phyloP scores from a whole-genome alignment of 1,140 invertebrate species.

The Heliconius himera region DNA sequence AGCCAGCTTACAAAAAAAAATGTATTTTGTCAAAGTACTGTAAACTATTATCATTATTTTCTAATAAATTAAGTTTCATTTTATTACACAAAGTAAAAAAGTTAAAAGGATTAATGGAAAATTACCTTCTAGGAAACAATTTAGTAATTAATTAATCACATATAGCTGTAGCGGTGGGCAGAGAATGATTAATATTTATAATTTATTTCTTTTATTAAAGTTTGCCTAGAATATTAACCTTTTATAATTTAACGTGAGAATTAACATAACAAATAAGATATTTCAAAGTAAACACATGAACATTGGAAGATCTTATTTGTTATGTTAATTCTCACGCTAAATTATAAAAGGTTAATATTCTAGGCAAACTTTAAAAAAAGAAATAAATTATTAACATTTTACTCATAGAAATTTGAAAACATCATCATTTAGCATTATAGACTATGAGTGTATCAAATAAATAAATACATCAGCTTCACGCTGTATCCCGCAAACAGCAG shows the following conservation, averaged over 20 bases:
- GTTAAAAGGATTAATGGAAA: background rate
- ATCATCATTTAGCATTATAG: too few species aligned
- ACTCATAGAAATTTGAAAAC: too few species aligned
- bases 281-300: too few species aligned
- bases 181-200: conserved; percentile 1
- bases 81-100: conserved; percentile 7
- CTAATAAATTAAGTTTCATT: background rate
- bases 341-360: too few species aligned
- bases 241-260: background rate
- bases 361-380: too few species aligned
- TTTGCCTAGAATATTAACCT: background rate
- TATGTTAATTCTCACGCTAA: too few species aligned
- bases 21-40: background rate
- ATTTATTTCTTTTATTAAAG: background rate
- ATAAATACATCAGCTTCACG: too few species aligned
- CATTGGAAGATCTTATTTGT: too few species aligned
- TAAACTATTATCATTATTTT: background rate
- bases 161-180: conserved; percentile 16
- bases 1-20: background rate
- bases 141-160: conserved; percentile 10
- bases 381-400: too few species aligned
- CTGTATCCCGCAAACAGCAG: too few species aligned
- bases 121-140: background rate
- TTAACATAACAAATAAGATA: background rate
- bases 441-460: too few species aligned